Base-by-base conservation (phyloP, 2,113 vertebrate genomes). In the Archilochus colubris region DNA sequence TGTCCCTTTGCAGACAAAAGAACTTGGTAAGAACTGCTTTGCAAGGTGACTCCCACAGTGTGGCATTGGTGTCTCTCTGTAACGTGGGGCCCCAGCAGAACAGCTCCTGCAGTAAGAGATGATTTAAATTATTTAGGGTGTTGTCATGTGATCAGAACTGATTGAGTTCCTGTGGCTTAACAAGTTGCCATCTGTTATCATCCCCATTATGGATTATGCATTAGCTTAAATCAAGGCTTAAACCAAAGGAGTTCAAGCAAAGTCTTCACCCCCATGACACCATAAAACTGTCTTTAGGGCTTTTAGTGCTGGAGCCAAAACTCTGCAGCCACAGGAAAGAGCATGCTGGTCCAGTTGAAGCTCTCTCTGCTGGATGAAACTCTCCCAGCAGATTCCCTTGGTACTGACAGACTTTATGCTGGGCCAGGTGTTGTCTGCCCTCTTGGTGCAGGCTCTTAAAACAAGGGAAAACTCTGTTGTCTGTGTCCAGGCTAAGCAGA, bases 101-200 rank as follows among this genome's bases (percentile, higher is more conserved):
- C 28, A 74, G 63, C 76, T 70, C 78, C 74, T 74, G 79, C 72
- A 88, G 64, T 24, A 10, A 86, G 92, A 80, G 2, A 33, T 78
- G 91, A 92, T 91, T 95, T 91, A 74, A 86, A 95, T 95, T 91
- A 94, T 95, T 91, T 70, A 88, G 91, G 64, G 55, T 93, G 77
- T 94, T 95, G 86, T 94, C 95, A 96, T 88, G 94, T 96, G 94
- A 96, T 95, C 95, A 93, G 31, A 75, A 94, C 73, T 92, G 94
- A 95, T 93, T 74, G 91, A 95, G 95, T 94, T 96, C 94, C 96
- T 96, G 95, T 93, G 96, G 96, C 86, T 96, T 96, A 95, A 88
- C 93, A 93, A 95, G 94, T 91, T 96, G 91, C 93, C 93, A 91
- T 95, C 94, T 96, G 96, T 94, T 96, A 96, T 95, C 96, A 78